Evolutionary conservation across 2,888 invertebrate species (phyloP).

Genomic region (Lacanobia wlatinum): DNA sequence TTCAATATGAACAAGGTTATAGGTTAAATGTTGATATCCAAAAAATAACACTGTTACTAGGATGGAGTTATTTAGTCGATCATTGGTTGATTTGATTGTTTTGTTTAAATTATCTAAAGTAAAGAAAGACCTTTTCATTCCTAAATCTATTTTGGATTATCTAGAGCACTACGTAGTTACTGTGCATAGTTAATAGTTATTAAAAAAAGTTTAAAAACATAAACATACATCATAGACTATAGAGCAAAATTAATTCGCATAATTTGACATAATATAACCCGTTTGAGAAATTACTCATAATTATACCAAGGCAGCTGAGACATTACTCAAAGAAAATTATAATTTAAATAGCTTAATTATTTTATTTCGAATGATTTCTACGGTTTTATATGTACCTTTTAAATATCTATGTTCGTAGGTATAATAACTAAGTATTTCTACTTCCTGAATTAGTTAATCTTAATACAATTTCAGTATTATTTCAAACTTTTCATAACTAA

Average conservation of each 20-base stretch:
- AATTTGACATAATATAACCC: constrained; percentile 9
- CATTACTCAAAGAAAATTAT: constrained; percentile 23
- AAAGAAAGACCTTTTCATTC: too few species aligned
- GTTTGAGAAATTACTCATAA: constrained; percentile 17
- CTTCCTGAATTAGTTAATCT: too few species aligned
- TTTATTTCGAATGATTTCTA: constrained; percentile 9
- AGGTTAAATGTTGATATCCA: too few species aligned
- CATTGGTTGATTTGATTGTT: too few species aligned
- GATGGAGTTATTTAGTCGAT: too few species aligned
- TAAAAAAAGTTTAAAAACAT: background rate
- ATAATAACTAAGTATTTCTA: background rate
- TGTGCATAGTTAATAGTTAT: background rate
- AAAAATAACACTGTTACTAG: too few species aligned
- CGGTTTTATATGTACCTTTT: background rate
- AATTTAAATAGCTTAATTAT: constrained; percentile 39
- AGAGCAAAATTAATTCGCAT: background rate
- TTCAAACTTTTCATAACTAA: too few species aligned
- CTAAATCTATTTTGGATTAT: too few species aligned
- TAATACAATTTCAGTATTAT: too few species aligned
- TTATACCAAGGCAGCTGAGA: constrained; percentile 16
- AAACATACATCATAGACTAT: background rate
- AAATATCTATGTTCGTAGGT: background rate
- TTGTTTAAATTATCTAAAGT: too few species aligned
- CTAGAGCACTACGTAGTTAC: background rate
- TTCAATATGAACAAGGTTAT: too few species aligned